These are phyloP conservation scores for Pseudobourletiella spinata DNA, from an alignment of 1,140 invertebrate species.

Conservation along the genomic window DNA sequence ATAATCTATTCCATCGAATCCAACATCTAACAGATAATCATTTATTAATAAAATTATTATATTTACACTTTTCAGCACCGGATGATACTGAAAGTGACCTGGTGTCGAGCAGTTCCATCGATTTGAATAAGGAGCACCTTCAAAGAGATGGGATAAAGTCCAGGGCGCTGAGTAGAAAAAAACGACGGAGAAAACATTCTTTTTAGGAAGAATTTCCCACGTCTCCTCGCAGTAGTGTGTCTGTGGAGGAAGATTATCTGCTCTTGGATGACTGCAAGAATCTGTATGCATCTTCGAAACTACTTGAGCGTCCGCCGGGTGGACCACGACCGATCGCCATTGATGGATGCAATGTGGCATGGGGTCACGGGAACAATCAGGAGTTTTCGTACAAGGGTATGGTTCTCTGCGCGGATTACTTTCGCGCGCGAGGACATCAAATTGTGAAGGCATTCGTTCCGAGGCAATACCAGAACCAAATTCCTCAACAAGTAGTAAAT, in stretches of 20 bases:
- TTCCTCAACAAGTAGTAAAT: conserved; percentile 75
- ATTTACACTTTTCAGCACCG: no score
- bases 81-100: no score
- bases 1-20: no score
- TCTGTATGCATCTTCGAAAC: neutral
- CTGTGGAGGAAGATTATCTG: neutral
- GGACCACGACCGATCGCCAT: conserved; percentile 68
- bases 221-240: neutral
- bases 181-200: no score
- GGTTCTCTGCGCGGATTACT: conserved; percentile 87
- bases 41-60: no score
- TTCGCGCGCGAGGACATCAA: conserved; percentile 70
- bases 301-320: neutral
- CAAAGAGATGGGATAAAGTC: no score
- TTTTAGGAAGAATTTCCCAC: no score
- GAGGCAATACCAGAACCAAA: conserved; percentile 76
- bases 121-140: no score
- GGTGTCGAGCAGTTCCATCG: no score
- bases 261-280: neutral
- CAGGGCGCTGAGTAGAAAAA: no score
- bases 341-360: conserved; percentile 91
- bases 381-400: conserved; percentile 88
- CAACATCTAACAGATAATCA: no score
- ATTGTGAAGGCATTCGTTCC: conserved; percentile 92
- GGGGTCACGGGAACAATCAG: neutral